Conservation (phyloP, 2,888 invertebrate genomes). For the Elegia similella region DNA sequence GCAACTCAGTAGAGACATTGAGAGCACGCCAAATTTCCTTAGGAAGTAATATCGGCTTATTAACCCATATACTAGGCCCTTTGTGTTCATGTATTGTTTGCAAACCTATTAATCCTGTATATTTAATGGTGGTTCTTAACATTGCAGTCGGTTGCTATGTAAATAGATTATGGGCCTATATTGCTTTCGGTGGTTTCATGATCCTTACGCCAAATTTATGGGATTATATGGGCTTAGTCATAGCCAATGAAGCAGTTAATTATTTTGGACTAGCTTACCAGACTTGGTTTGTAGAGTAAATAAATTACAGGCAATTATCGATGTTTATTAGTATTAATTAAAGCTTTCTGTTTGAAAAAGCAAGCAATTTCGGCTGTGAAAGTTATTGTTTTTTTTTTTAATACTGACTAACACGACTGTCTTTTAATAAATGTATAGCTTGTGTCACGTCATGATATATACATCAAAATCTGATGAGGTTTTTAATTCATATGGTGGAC, state of each 20-base stretch:
- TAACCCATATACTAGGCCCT: conserved; percentile 14
- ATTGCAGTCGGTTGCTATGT: conserved; percentile 9
- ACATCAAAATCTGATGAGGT: no score
- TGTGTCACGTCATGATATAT: no score
- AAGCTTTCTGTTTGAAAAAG: no score
- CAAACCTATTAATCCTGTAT: conserved; percentile 17
- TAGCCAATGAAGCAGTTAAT: background rate
- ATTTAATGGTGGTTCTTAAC: conserved; percentile 15
- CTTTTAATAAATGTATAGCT: no score
- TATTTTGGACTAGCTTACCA: background rate
- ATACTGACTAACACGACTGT: no score
- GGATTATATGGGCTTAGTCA: conserved; percentile 3
- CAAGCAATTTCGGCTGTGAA: no score
- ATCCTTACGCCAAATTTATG: conserved; percentile 10
- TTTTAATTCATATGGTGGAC: no score
- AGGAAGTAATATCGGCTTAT: conserved; percentile 29
- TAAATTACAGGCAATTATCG: no score
- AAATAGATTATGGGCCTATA: conserved; percentile 15
- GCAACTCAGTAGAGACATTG: background rate
- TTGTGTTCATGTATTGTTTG: conserved; percentile 25
- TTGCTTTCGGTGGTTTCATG: conserved; percentile 10
- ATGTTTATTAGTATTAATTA: no score
- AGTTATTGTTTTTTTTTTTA: no score
- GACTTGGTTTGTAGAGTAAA: background rate
- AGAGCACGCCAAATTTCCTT: conserved; percentile 6